These are phyloP conservation scores for Sclerodermus sp. DNA, from an alignment of 2,888 invertebrate genomes.

Conservation along the genomic window DNA sequence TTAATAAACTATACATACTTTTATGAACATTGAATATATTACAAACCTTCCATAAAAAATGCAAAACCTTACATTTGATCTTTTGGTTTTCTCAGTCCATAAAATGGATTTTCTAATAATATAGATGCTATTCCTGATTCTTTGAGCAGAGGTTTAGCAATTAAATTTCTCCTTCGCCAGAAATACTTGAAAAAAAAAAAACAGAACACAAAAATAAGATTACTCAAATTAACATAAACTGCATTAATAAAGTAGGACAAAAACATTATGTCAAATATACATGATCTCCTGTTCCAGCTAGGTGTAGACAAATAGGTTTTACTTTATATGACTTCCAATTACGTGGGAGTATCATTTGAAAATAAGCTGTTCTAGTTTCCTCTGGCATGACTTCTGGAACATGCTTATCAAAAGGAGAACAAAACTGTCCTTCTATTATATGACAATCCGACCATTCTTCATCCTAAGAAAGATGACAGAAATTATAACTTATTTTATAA, in stretches of 20 bases:
- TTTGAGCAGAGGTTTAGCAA: constrained; percentile 89
- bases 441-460: constrained; percentile 73
- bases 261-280: constrained; percentile 61
- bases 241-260: constrained; percentile 33
- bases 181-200: constrained; percentile 67
- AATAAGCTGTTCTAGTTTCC: constrained; percentile 81
- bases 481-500: constrained; percentile 15
- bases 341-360: constrained; percentile 79
- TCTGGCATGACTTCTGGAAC: constrained; percentile 86
- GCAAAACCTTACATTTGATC: constrained; percentile 73
- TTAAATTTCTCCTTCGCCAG: constrained; percentile 85
- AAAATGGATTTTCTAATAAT: constrained; percentile 95
- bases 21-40: constrained; percentile 2
- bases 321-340: constrained; percentile 71
- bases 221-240: background rate
- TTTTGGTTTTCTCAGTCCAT: constrained; percentile 84
- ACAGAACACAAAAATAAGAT: constrained; percentile 7
- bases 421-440: constrained; percentile 84
- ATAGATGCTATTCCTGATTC: constrained; percentile 90
- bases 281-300: constrained; percentile 98
- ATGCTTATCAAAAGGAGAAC: constrained; percentile 78
- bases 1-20: background rate
- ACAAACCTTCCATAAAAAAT: constrained; percentile 23
- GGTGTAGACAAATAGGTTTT: constrained; percentile 87
- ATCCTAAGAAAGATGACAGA: constrained; percentile 61